phyloP scores from a whole-genome alignment of 2,888 invertebrate genomes.

The Therioaphis trifolii region DNA sequence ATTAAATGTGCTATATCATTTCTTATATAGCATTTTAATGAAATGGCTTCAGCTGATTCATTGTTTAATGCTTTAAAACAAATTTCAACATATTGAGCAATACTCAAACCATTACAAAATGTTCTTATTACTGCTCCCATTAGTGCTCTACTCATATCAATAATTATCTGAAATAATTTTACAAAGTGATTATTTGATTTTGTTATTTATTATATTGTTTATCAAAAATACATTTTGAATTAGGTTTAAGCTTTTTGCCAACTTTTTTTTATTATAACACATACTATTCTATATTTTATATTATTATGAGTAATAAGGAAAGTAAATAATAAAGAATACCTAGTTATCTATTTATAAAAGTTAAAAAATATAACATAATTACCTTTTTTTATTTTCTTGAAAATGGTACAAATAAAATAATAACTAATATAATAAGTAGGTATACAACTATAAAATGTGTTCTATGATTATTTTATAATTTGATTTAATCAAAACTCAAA shows the following conservation, averaged over 20 bases:
- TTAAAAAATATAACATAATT: neutral
- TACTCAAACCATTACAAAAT: slow-evolving; percentile 44
- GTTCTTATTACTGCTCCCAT: slow-evolving; percentile 16
- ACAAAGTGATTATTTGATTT: neutral
- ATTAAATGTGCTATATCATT: slow-evolving; percentile 10
- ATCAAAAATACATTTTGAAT: neutral
- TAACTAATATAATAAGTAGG: neutral
- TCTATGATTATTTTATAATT: neutral
- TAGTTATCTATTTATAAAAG: neutral
- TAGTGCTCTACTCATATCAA: slow-evolving; percentile 13
- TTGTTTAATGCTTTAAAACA: neutral
- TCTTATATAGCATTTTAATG: neutral
- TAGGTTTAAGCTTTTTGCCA: neutral
- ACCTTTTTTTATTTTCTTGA: neutral
- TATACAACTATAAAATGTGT: no score
- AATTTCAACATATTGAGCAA: slow-evolving; percentile 7
- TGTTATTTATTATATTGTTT: no score
- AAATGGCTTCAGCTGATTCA: neutral
- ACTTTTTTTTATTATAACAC: slow-evolving; percentile 1
- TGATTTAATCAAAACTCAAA: neutral
- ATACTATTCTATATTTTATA: neutral
- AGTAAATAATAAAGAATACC: neutral
- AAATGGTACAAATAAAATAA: neutral
- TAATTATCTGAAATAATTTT: neutral
- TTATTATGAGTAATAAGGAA: neutral